These are phyloP conservation scores for Cyprinodon tularosa DNA, from an alignment of 2,113 vertebrate species.

Conservation along the genomic window DNA sequence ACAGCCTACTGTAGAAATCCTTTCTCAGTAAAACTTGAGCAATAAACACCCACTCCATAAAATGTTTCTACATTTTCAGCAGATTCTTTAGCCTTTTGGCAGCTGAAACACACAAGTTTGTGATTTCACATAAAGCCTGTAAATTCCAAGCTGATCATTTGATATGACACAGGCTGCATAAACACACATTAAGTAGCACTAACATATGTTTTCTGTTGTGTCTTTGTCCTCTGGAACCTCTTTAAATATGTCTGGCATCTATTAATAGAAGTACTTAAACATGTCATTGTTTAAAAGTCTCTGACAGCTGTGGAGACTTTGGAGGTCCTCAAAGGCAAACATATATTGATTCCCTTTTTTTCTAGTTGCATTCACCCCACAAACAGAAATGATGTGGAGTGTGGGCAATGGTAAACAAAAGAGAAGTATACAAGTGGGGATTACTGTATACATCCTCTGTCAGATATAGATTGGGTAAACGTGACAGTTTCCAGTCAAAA, in stretches of 20 bases:
- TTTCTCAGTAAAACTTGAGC: not conserved
- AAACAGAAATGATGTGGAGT: not conserved
- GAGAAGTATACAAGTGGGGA: not conserved
- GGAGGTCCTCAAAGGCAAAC: not conserved
- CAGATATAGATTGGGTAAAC: not conserved
- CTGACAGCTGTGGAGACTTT: not conserved
- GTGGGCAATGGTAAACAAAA: not conserved
- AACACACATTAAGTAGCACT: not conserved
- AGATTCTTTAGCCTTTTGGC: too few species aligned
- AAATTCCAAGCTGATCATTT: not conserved
- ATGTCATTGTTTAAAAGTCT: not conserved
- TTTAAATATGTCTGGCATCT: not conserved
- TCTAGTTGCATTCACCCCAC: not conserved
- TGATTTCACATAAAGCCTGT: not conserved
- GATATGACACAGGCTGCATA: not conserved
- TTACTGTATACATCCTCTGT: not conserved
- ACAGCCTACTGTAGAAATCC: not conserved
- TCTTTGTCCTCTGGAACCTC: not conserved
- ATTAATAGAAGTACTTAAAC: not conserved
- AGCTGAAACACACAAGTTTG: not conserved
- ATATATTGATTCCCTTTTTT: not conserved
- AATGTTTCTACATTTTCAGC: not conserved
- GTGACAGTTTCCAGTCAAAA: not conserved
- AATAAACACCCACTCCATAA: not conserved
- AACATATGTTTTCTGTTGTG: not conserved